These are phyloP conservation scores for Drosophila birchii DNA, from an alignment of 2,888 invertebrate genomes.

Conservation along the genomic window DNA sequence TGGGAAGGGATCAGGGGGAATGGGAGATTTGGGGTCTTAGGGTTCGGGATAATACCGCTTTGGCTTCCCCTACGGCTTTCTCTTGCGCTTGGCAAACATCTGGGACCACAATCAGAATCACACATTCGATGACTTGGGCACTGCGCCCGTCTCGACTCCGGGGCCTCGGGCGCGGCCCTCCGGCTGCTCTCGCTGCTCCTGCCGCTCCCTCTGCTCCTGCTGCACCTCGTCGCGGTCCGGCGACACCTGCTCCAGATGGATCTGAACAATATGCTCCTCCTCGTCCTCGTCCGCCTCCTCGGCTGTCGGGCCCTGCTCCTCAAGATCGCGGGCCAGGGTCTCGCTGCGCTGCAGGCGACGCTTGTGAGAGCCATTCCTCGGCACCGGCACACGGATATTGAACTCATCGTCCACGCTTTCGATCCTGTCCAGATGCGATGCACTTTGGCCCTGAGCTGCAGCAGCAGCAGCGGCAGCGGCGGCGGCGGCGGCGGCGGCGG, in stretches of 20 bases:
- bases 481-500: slow-evolving; percentile 64
- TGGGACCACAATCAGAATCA: slow-evolving; percentile 74
- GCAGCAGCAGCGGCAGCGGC: slow-evolving; percentile 44
- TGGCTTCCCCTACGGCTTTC: slow-evolving; percentile 36
- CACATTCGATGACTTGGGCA: slow-evolving; percentile 63
- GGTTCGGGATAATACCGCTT: neutral
- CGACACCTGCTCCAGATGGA: slow-evolving; percentile 57
- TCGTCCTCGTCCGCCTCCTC: slow-evolving; percentile 69
- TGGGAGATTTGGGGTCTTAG: neutral
- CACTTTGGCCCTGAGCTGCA: slow-evolving; percentile 7
- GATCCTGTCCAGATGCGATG: slow-evolving; percentile 72
- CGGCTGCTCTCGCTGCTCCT: neutral
- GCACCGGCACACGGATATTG: slow-evolving; percentile 56
- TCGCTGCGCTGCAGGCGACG: slow-evolving; percentile 81
- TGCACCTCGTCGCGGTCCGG: slow-evolving; percentile 19
- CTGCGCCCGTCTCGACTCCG: slow-evolving; percentile 52
- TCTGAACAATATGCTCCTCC: slow-evolving; percentile 58
- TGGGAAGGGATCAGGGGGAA: neutral
- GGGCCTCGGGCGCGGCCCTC: slow-evolving; percentile 17
- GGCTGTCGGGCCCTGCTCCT: slow-evolving; percentile 58
- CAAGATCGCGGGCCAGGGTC: slow-evolving; percentile 79
- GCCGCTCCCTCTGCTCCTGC: slow-evolving; percentile 2
- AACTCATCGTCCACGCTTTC: slow-evolving; percentile 78
- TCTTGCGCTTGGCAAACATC: slow-evolving; percentile 69
- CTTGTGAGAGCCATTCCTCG: slow-evolving; percentile 46